Conservation (phyloP, 2,113 vertebrate species). For the human (Homo sapiens) region DNA sequence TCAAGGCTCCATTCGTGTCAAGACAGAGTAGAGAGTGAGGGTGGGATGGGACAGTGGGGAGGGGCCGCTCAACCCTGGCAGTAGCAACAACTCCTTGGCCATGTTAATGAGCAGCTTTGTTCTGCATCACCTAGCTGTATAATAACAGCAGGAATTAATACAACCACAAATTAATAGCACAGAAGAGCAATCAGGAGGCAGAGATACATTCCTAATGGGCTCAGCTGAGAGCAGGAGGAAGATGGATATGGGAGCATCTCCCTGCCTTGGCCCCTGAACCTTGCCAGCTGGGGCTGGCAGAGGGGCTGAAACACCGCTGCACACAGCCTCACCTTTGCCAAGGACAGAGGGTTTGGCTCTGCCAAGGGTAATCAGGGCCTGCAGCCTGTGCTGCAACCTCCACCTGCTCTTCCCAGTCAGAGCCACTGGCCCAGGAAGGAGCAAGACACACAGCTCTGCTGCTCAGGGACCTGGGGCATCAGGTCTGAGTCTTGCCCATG, state of each 20-base stretch:
- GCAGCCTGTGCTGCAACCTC: constrained; percentile 24
- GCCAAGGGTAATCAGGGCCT: constrained; percentile 17
- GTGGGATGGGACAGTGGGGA: background rate
- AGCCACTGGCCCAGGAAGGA: rapidly evolving
- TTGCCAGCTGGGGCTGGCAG: constrained; percentile 38
- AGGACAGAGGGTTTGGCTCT: background rate
- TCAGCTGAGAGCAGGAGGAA: constrained; percentile 20
- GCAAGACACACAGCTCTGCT: background rate
- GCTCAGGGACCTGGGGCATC: background rate
- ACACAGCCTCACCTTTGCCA: constrained; percentile 62
- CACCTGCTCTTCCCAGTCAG: background rate
- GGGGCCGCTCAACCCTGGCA: constrained; percentile 59
- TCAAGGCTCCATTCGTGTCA: background rate
- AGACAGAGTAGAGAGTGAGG: background rate
- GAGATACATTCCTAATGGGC: constrained; percentile 69
- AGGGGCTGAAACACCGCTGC: background rate
- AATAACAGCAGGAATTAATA: constrained; percentile 80
- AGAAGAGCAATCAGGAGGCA: constrained; percentile 73
- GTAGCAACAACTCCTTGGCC: constrained; percentile 78
- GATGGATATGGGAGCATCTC: background rate
- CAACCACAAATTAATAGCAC: constrained; percentile 77
- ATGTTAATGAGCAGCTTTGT: constrained; percentile 89
- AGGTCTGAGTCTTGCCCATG: background rate
- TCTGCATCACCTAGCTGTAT: constrained; percentile 84
- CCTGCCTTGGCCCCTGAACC: background rate